Evolutionary conservation across 2,888 invertebrate genomes (phyloP), one percentile per base, ranked within the genome.

Genomic region (Temnothorax rugatulus): DNA sequence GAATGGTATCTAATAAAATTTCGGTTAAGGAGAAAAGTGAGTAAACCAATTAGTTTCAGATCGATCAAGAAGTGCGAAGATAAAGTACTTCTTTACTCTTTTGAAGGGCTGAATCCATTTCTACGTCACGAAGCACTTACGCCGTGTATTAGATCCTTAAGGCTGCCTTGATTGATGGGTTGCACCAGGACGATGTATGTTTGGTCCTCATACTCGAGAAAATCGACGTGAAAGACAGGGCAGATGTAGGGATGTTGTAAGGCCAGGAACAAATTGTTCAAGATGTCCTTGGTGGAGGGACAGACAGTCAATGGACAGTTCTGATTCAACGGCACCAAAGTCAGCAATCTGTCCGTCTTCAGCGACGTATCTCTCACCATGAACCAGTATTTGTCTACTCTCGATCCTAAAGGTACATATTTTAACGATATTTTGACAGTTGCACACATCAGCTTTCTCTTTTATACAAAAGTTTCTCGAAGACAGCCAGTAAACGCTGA

Each of bases 201-300:
- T 64, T 95, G 95, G 44, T 92, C 91, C 59, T 95, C 94, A 83
- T 95, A 94, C 84, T 95, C 95, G 61, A 95, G 92, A 93, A 98
- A 97, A 92, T 98, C 98, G 88, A 99, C 95, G 93, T 98, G 98
- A 91, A 98, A 95, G 41, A 98, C 97, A 0, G 99, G 99, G 95
- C 98, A 98, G 89, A 99, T 97, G 94, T 98, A 99, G 0, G 99
- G 99, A 95, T 99, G 99, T 94, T 99, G 98, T 61, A 98, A 96
- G 13, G 97, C 97, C 76, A 98, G 96, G 93, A 99, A 97, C 89
- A 99, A 95, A 93, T 98, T 97, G 95, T 97, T 96, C 61, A 98
- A 96, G 57, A 97, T 96, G 54, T 96, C 96, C 79, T 97, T 96
- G 0, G 97, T 97, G 52, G 96, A 95, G 34, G 96, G 96, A 83